phyloP scores from a whole-genome alignment of 2,113 vertebrate species.

The Tringa solitaria region DNA sequence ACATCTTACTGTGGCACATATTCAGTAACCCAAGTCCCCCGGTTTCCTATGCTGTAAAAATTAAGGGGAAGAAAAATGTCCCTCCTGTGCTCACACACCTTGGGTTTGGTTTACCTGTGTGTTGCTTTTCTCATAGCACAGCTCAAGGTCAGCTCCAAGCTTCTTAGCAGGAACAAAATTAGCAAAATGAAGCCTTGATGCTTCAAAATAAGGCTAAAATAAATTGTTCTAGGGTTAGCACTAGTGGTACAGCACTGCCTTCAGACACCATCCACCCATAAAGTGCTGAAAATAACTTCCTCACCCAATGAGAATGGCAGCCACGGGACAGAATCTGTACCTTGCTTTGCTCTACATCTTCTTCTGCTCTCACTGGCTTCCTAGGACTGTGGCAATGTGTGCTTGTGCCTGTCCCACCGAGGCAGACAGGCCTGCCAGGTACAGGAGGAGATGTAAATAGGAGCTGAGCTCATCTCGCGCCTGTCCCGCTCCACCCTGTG shows the following conservation, averaged over 20 bases:
- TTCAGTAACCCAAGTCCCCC: not conserved
- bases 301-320: not conserved
- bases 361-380: not conserved
- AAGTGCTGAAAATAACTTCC: not conserved
- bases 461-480: not conserved
- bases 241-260: not conserved
- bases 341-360: not conserved
- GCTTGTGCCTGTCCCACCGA: not conserved
- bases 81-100: not conserved
- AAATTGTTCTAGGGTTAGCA: not conserved
- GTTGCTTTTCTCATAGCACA: not conserved
- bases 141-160: not conserved
- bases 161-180: not conserved
- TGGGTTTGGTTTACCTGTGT: rapidly evolving
- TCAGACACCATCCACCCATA: not conserved
- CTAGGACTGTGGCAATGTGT: not conserved
- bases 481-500: rapidly evolving
- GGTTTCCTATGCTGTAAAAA: not conserved
- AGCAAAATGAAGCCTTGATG: not conserved
- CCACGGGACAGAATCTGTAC: not conserved
- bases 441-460: not conserved
- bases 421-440: not conserved
- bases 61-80: not conserved
- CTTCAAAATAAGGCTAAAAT: not conserved
- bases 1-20: rapidly evolving